Percentiles rank a stretch among this genome's conserved stretches.
These are phyloP conservation scores for Cabera pusaria DNA, from an alignment of 2,888 invertebrate species.

Conservation along the genomic window DNA sequence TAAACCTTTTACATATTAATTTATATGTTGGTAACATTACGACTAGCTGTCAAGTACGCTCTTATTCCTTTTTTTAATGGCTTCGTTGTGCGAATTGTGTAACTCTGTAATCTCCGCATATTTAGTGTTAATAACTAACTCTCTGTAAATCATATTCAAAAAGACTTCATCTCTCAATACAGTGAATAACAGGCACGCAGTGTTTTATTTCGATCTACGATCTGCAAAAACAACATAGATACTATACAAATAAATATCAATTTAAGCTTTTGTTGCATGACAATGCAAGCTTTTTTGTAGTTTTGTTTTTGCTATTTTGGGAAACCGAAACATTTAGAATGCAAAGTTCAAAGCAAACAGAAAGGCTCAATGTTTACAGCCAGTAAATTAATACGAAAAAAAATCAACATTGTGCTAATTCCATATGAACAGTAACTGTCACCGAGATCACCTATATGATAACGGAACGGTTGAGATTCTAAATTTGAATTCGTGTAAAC, in stretches of 20 bases:
- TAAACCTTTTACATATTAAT: too few species aligned
- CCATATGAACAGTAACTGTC: slow-evolving; percentile 53
- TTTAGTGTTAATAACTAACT: too few species aligned
- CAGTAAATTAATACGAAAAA: slow-evolving; percentile 10
- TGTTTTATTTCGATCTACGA: too few species aligned
- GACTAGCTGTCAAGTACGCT: too few species aligned
- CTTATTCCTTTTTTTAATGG: too few species aligned
- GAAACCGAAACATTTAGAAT: slow-evolving; percentile 24
- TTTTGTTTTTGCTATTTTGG: neutral
- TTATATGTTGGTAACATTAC: too few species aligned
- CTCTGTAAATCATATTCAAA: too few species aligned
- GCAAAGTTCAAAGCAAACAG: slow-evolving; percentile 14
- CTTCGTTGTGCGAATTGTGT: too few species aligned
- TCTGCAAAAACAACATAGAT: too few species aligned
- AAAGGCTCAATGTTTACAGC: slow-evolving; percentile 23
- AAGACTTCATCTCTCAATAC: too few species aligned
- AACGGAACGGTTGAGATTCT: slow-evolving; percentile 55
- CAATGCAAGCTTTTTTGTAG: slow-evolving; percentile 14
- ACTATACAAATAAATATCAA: slow-evolving; percentile 10
- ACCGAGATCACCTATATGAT: slow-evolving; percentile 72
- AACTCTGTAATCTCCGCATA: too few species aligned
- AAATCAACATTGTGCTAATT: slow-evolving; percentile 47
- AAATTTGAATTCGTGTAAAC: slow-evolving; percentile 74
- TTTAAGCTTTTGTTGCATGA: slow-evolving; percentile 35
- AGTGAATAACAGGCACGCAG: too few species aligned